Evolutionary conservation across 2,888 invertebrate species (phyloP).

Genomic region (Agonopterix arenella): DNA sequence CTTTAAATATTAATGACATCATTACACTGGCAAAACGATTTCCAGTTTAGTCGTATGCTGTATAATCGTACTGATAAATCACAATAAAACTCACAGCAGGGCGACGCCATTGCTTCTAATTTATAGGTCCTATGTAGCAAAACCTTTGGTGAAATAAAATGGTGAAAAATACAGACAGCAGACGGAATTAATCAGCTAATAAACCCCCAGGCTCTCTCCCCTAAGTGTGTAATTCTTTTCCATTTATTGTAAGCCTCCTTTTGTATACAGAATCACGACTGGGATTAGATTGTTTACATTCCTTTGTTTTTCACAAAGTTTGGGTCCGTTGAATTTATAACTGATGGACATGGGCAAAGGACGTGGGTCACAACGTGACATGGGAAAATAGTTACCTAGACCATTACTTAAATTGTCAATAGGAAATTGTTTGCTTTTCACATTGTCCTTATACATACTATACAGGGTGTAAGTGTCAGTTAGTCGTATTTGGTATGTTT

Average conservation of each 20-base stretch:
- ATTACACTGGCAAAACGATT: conserved; percentile 42
- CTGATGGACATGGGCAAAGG: neutral
- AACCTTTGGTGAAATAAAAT: conserved; percentile 2
- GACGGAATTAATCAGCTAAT: conserved; percentile 21
- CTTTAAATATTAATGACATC: conserved; percentile 48
- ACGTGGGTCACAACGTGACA: neutral
- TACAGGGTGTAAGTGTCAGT: too few species aligned
- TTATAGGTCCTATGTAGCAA: conserved; percentile 29
- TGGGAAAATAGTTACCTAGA: too few species aligned
- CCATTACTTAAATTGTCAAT: too few species aligned
- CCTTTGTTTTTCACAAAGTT: neutral
- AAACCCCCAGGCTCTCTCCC: conserved; percentile 13
- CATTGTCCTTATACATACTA: too few species aligned
- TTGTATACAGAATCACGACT: conserved; percentile 26
- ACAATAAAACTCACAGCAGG: conserved; percentile 55
- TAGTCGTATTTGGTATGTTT: too few species aligned
- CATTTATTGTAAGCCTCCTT: conserved; percentile 32
- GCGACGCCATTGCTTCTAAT: conserved; percentile 44
- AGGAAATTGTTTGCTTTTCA: too few species aligned
- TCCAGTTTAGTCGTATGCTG: conserved; percentile 50
- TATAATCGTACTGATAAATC: conserved; percentile 60
- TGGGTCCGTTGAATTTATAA: neutral
- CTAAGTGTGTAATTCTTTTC: conserved; percentile 34
- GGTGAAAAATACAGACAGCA: conserved; percentile 9
- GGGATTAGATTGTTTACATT: neutral